These are phyloP conservation scores for Callipepla squamata DNA, from an alignment of 2,113 vertebrate genomes.

Conservation along the genomic window DNA sequence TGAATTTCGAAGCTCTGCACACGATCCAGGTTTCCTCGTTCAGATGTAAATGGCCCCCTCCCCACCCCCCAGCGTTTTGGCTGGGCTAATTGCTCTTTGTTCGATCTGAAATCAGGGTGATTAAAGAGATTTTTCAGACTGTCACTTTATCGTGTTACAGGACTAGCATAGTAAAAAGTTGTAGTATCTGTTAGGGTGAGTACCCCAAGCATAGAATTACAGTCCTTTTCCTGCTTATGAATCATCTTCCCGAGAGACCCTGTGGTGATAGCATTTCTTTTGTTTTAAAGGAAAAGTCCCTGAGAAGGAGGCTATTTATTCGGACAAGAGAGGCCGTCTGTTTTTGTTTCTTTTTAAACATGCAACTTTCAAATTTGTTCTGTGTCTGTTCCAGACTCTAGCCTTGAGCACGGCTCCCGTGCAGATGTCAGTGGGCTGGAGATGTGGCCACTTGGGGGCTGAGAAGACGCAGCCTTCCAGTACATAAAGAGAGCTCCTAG, in stretches of 20 bases:
- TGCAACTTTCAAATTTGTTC: background rate
- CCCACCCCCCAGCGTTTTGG: background rate
- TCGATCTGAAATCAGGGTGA: constrained; percentile 10
- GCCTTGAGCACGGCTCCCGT: background rate
- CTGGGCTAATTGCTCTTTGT: constrained; percentile 26
- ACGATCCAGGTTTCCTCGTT: background rate
- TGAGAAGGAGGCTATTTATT: background rate
- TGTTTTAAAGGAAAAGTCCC: background rate
- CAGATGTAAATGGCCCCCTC: background rate
- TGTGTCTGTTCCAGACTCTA: rapidly evolving
- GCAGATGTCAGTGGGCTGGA: background rate
- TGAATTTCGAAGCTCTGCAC: background rate
- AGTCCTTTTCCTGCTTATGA: constrained; percentile 31
- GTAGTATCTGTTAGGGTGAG: background rate
- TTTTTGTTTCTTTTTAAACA: background rate
- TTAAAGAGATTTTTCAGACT: background rate
- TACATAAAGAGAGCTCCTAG: background rate
- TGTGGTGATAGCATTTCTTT: background rate
- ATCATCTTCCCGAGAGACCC: constrained; percentile 1
- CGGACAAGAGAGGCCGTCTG: background rate
- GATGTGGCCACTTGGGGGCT: background rate
- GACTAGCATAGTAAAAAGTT: constrained; percentile 3
- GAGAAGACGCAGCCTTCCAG: background rate
- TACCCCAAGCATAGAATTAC: background rate
- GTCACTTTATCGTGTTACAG: background rate